A percentile compares a stretch with the other conserved stretches of the same genome.
phyloP scores from a whole-genome alignment of 2,888 invertebrate genomes.

The Aporophyla lueneburgensis region DNA sequence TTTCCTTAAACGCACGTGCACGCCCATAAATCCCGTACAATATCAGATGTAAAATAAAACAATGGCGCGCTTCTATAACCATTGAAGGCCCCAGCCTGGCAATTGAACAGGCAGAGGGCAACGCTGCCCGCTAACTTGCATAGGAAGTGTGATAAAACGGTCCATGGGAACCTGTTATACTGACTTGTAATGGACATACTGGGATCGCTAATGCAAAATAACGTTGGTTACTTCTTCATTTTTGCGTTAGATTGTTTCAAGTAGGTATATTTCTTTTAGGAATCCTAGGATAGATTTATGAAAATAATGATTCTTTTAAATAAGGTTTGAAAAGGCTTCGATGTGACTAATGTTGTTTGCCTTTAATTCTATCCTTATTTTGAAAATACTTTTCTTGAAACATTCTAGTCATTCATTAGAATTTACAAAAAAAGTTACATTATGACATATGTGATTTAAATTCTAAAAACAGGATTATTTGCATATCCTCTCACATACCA shows the following conservation, averaged over 20 bases:
- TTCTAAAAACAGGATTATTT: background rate
- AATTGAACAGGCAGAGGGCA: slow-evolving; percentile 65
- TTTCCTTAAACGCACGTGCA: slow-evolving; percentile 45
- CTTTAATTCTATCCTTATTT: background rate
- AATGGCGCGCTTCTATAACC: slow-evolving; percentile 65
- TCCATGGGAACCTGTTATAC: slow-evolving; percentile 69
- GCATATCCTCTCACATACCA: background rate
- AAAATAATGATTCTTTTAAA: too few species aligned
- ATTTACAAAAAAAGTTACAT: background rate
- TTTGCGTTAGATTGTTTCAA: background rate
- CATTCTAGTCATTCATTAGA: background rate
- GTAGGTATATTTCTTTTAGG: too few species aligned
- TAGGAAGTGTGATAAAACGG: slow-evolving; percentile 82
- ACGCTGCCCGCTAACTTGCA: slow-evolving; percentile 65
- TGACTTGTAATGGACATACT: slow-evolving; percentile 47
- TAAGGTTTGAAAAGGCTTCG: background rate
- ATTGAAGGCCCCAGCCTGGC: slow-evolving; percentile 63
- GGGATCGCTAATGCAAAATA: background rate
- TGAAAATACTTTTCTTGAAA: background rate
- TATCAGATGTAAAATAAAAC: slow-evolving; percentile 66
- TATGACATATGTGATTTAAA: background rate
- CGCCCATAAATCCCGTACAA: slow-evolving; percentile 53
- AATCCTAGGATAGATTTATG: too few species aligned
- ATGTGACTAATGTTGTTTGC: background rate
- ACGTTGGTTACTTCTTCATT: background rate